Conservation (phyloP, 2,797 vertebrate species). For the Neostethus bicornis region DNA sequence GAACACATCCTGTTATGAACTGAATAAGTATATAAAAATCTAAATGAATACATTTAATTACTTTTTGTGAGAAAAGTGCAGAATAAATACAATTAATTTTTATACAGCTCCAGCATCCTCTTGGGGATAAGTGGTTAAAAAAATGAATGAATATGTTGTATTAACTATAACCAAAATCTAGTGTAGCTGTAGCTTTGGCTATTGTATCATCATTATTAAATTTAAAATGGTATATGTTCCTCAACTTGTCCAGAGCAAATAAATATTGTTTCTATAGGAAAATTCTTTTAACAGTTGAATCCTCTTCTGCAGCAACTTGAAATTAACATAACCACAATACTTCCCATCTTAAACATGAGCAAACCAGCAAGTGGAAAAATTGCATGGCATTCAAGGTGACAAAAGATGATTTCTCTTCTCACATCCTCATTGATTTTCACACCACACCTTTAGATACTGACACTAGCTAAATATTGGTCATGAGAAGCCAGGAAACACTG, state of each 20-base stretch:
- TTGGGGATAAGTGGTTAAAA: no score
- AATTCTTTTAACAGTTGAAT: no score
- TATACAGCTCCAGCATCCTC: no score
- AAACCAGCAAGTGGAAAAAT: conserved; percentile 31
- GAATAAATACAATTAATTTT: no score
- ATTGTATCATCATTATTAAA: not conserved
- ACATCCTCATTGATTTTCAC: conserved; percentile 68
- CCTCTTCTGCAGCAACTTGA: not conserved
- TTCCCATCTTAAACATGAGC: conserved; percentile 25
- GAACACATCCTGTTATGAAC: no score
- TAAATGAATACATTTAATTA: no score
- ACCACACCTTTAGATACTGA: conserved; percentile 64
- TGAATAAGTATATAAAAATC: no score
- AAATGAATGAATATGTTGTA: not conserved
- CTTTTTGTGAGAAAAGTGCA: no score
- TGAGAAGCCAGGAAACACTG: conserved; percentile 62
- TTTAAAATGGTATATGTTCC: not conserved
- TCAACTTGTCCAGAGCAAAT: not conserved
- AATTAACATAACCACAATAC: conserved; percentile 12
- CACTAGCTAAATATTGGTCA: conserved; percentile 56
- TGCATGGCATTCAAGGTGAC: conserved; percentile 35
- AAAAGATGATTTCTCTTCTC: conserved; percentile 62
- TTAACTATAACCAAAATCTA: not conserved
- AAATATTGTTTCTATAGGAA: no score
- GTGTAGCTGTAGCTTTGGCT: conserved; percentile 5